Percentiles rank a stretch among this genome's conserved stretches.
Evolutionary conservation across 2,797 vertebrate species (phyloP).

Genomic region (Miichthys miiuy): DNA sequence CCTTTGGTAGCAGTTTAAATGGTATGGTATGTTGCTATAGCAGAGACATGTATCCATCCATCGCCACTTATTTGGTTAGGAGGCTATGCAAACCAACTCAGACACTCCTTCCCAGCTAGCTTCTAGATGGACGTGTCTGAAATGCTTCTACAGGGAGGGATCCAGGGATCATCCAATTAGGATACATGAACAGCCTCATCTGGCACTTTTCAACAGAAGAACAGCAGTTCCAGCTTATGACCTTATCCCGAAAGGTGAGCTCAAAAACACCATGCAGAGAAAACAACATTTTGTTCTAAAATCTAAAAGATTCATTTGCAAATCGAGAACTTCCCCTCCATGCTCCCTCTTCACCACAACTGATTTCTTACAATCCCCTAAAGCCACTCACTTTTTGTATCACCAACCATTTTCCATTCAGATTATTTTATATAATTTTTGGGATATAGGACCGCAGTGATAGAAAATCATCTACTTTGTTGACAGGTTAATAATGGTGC

Average conservation of each 20-base stretch:
- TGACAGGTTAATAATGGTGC: neutral
- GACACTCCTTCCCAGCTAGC: no score
- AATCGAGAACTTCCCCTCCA: neutral
- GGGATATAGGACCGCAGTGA: neutral
- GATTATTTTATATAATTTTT: neutral
- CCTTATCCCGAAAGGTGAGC: neutral
- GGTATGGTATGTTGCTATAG: constrained; percentile 6
- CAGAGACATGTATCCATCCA: constrained; percentile 7
- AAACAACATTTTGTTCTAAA: no score
- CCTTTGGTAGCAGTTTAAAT: neutral
- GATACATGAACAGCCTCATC: neutral
- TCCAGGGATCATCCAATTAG: neutral
- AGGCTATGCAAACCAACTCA: neutral
- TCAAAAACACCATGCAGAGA: neutral
- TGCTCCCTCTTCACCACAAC: no score
- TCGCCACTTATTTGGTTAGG: neutral
- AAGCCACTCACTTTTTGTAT: neutral
- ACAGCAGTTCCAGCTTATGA: neutral
- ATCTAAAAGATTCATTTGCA: neutral
- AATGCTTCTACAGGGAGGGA: neutral
- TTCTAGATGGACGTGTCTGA: neutral
- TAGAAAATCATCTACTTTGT: neutral
- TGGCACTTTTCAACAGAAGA: neutral
- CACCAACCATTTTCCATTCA: neutral
- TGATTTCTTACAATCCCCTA: no score